Base-by-base conservation (phyloP, 2,888 invertebrate species). In the Desoria tigrina region DNA sequence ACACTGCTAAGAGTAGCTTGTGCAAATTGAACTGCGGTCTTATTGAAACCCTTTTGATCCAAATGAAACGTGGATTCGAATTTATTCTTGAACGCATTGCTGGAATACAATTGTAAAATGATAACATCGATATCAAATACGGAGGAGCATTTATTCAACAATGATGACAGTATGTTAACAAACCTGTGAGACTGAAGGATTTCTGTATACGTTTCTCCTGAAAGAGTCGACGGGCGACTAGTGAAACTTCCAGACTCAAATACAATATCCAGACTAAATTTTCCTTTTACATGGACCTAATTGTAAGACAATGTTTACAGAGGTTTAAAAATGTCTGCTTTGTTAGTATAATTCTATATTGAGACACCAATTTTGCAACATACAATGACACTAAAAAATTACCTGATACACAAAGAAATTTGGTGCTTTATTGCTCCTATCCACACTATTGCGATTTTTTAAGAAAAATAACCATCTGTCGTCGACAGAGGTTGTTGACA, bases 1-100 rank as follows among this genome's bases (percentile, higher is more conserved):
- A 98, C 88, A 80, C 97, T 98, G 68, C 96, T 94, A 56, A 98
- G 79, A 0, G 91, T 91, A 23, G 91, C 88, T 78, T 90, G 87
- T 0, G 94, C 97, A 79, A 91, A 88, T 0, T 80, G 78, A 51
- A 94, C 84, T 66, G 89, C 87, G 16, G 87, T 84, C 2, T 85
- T 79, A 49, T 78, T 77, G 79, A 79, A 83, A 27, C 90, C 90
- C 78, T 91, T 93, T 6, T 84, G 81, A 56, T 83, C 81, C 39
- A 98, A 81, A 49, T 86, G 82, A 79, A 97, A 99, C 3, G 85
- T 87, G 7, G 85, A 81, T 75, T 95, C 91, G 79, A 98, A 98
- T 74, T 88, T 87, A 1, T 84, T 81, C 59, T 90, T 86, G 78
- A 96, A 98, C 0, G 82, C 79, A 1, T 79, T 78, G 63, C 84